Evolutionary conservation across 2,113 vertebrate species (phyloP), one percentile per base, ranked within the genome.

Genomic region (Laterallus jamaicensis): DNA sequence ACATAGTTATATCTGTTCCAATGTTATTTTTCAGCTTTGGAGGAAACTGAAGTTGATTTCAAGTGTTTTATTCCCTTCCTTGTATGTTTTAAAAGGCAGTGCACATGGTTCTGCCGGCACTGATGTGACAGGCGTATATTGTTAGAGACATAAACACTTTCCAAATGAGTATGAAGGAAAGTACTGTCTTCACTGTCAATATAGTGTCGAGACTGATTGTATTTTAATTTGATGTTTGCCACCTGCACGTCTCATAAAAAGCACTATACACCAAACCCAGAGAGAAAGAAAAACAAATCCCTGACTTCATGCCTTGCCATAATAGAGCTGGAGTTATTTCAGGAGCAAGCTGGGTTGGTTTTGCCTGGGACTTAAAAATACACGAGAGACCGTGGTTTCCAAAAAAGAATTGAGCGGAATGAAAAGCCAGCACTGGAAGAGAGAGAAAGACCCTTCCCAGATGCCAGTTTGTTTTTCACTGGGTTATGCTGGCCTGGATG

Each of bases 221-320:
- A n/a, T 82, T 96, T 96, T 96, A 95, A 92, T 96, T 95, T 90
- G 69, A 75, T 71, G 88, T 96, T 96, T 94, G 60, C 88, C 68
- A 93, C 80, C 90, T 90, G 76, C 42, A 2, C 49, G 64, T 80
- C 59, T 90, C 88, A 84, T 81, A 88, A 96, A 95, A 95, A 96
- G 49, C 68, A 68, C 76, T 78, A 59, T 90, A 94, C 68, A 93
- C 71, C 60, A 96, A 96, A 88, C 71, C 50, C 88, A 40, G 56
- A 86, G 39, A 90, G 88, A 86, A 95, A 93, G 88, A 95, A 96
- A 96, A 96, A 96, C 92, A 96, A 94, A 96, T 88, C 90, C 32
- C 66, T 88, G 68, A 76, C 79, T 95, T 88, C 80, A 86, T 88
- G 63, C 73, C 60, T 86, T 93, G 79, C 80, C 92, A 71, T 93